Evolutionary conservation across 2,888 invertebrate genomes (phyloP).

Genomic region (Gortyna flavago): DNA sequence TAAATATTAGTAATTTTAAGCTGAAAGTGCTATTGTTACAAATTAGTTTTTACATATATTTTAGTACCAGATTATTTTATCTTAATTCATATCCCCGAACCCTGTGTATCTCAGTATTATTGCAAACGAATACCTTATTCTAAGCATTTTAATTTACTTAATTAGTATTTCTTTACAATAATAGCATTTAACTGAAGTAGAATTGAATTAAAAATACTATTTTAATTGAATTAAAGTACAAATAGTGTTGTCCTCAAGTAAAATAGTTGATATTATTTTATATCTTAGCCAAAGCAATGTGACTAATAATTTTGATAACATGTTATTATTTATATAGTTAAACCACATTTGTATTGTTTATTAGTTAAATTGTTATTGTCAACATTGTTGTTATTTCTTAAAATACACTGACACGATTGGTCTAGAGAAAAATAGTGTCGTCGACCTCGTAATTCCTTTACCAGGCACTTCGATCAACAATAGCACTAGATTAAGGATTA

Average conservation of each 20-base stretch:
- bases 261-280: constrained; percentile 23
- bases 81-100: constrained; percentile 4
- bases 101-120: constrained; percentile 59
- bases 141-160: constrained; percentile 66
- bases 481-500: neutral
- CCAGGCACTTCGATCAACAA: neutral
- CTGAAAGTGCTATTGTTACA: neutral
- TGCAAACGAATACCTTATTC: constrained; percentile 60
- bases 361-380: constrained; percentile 5
- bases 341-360: neutral
- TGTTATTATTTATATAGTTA: neutral
- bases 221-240: constrained; percentile 22
- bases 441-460: neutral
- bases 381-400: neutral
- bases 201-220: constrained; percentile 14
- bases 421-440: neutral
- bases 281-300: constrained; percentile 23
- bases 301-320: constrained; percentile 36
- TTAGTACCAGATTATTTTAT: constrained; percentile 45
- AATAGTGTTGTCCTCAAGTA: neutral
- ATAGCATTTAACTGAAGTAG: constrained; percentile 60
- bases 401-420: neutral
- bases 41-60: constrained; percentile 4
- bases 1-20: constrained; percentile 1
- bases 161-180: constrained; percentile 47